Evolutionary conservation across 92 coral and sea anemone genomes (phyloP), one percentile per base, ranked within the genome.

Genomic region (Virgularia gustaviana): DNA sequence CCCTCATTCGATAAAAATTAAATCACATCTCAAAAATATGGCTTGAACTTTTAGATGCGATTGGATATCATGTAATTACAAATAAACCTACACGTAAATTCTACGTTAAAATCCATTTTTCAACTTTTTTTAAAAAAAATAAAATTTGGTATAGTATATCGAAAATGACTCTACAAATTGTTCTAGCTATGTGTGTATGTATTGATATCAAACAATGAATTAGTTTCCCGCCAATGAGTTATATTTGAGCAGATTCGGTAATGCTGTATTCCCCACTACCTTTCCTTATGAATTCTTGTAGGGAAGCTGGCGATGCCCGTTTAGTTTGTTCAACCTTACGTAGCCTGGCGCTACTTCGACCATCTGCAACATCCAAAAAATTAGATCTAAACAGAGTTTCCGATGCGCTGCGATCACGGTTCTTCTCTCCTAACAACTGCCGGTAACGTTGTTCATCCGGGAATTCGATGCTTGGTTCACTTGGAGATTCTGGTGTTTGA

Each of bases 381-480:
- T 49, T 68, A 23, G 47, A 18, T 30, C 30, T 52, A 52, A 2
- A 3, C 61, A 68, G 36, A 13, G 61, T 68, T 68, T 68, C 75
- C 19, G 75, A 68, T 3, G 36, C 41, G 34, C 75, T 49, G n/a
- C 75, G 49, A 20, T 49, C 61, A 31, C 75, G 60, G 6, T 4
- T 5, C 33, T 43, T 34, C 35, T 49, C 61, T 16, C 75, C 75
- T n/a, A 49, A 61, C 18, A 89, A 81, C 74, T 89, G 96, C 15
- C 96, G 86, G 72, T 80, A 86, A 20, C 90, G 79, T 71, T 86
- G 96, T 55, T 89, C 96, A 24, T 89, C 80, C 7, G 95, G 95
- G 45, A 89, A 83, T 65, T 89, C 96, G 31, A 89, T 83, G 1
- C 84, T 72, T 7, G 88, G 84, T 75, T 89, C 96, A 68, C 61